Conservation (phyloP, 2,113 vertebrate genomes). For the Pterocles orientalis region DNA sequence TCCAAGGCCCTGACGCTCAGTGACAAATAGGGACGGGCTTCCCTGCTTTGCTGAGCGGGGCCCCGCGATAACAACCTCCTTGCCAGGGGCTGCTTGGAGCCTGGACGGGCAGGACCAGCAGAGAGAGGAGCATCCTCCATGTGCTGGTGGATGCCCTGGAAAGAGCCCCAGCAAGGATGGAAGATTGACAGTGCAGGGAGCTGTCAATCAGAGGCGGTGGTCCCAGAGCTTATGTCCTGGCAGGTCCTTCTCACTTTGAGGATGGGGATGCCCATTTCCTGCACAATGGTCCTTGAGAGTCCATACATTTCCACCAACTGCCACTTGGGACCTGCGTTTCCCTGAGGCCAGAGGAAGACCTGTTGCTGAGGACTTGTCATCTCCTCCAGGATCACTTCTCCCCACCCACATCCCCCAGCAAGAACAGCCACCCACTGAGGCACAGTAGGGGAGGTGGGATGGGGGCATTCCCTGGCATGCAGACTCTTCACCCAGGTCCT, state of each 20-base stretch:
- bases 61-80: neutral
- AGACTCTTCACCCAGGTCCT: neutral
- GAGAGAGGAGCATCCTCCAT: accelerated
- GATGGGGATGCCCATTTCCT: accelerated
- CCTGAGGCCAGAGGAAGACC: neutral
- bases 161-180: neutral
- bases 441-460: neutral
- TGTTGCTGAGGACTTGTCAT: neutral
- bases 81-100: neutral
- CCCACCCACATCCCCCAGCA: accelerated
- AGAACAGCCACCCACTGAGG: neutral
- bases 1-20: neutral
- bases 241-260: neutral
- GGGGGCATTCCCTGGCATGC: neutral
- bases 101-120: accelerated
- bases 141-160: neutral
- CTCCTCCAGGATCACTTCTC: neutral
- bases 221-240: neutral
- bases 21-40: slow-evolving; percentile 37
- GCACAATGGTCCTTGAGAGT: neutral
- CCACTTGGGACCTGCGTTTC: neutral
- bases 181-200: accelerated
- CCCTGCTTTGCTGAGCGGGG: neutral
- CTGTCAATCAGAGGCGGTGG: neutral
- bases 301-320: accelerated